Evolutionary conservation across 2,113 vertebrate species (phyloP).

Genomic region (Oplegnathus fasciatus): DNA sequence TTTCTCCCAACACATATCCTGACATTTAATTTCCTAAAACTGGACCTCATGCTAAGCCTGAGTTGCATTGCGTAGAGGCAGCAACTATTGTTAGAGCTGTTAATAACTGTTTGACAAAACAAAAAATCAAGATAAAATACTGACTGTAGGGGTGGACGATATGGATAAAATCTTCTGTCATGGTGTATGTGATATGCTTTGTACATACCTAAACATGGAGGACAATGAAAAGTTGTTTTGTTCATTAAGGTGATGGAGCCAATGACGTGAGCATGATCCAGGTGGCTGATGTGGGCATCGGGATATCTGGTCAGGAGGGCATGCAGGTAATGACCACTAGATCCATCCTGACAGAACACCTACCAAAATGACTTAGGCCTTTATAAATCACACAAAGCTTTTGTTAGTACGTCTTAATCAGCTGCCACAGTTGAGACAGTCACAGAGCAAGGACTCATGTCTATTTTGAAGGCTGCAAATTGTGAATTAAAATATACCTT

Average conservation of each 20-base stretch:
- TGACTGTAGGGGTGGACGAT: neutral
- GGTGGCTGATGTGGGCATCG: conserved; percentile 92
- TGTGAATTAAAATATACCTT: neutral
- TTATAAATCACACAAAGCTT: neutral
- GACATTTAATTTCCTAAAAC: neutral
- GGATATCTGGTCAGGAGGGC: conserved; percentile 97
- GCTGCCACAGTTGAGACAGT: neutral
- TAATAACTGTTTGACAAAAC: neutral
- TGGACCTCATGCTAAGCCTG: neutral
- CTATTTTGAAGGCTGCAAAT: neutral
- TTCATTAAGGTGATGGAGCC: conserved; percentile 91
- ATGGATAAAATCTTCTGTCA: neutral
- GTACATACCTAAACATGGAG: neutral
- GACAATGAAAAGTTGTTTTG: neutral
- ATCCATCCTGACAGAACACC: neutral
- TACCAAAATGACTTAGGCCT: neutral
- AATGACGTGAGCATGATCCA: conserved; percentile 98
- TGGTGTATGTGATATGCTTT: neutral
- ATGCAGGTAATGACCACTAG: conserved; percentile 88
- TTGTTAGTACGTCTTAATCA: neutral
- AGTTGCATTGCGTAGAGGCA: neutral
- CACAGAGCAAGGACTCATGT: too few species aligned
- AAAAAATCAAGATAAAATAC: neutral
- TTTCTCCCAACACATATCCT: neutral
- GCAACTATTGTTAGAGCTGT: neutral